Evolutionary conservation across 1,140 invertebrate species (phyloP), one percentile per base, ranked within the genome.

Genomic region (Drosophila tristis): DNA sequence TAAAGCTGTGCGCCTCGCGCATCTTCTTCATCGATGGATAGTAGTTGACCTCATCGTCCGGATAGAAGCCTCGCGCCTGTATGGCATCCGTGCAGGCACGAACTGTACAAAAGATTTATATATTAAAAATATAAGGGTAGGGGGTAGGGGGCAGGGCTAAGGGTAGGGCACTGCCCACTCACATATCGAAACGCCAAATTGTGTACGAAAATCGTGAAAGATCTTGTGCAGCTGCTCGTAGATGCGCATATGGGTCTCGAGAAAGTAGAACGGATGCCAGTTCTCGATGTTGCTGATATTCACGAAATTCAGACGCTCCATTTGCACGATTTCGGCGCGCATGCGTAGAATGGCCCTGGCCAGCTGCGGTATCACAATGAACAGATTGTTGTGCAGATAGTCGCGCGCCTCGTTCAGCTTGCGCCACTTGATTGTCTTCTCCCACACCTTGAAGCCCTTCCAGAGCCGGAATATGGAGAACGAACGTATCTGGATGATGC

Each of bases 381-480:
- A 97, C 4, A 97, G 92, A 87, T 95, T 94, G 35, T 95, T 93
- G 13, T 94, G 92, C 0, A 98, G 81, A 62, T 92, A 92, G 45
- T 93, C 94, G 13, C 93, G 94, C 0, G 94, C 94, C 7, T 92
- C 90, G 44, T 90, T 93, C 49, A 95, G 94, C 91, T 97, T 97
- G 42, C 94, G 93, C 70, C 94, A 95, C 25, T 94, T 92, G 15
- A 97, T 94, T n/a, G 94, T 95, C 81, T 96, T 96, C 43, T 94
- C 93, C 97, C 97, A 97, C 0, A 96, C 93, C 78, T 95, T 96
- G 90, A 97, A 97, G 0, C 95, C 94, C 92, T 97, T 97, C 96
- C 96, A 97, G 53, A 95, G 94, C 9, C 95, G 94, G 87, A 96
- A 97, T 23, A 94, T 90, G 16, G 93, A 92, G 91, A 97, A 97